Percentiles rank a stretch among this genome's conserved stretches.
Conservation (phyloP, 2,888 invertebrate genomes). For the Acanthosepion esculentum region DNA sequence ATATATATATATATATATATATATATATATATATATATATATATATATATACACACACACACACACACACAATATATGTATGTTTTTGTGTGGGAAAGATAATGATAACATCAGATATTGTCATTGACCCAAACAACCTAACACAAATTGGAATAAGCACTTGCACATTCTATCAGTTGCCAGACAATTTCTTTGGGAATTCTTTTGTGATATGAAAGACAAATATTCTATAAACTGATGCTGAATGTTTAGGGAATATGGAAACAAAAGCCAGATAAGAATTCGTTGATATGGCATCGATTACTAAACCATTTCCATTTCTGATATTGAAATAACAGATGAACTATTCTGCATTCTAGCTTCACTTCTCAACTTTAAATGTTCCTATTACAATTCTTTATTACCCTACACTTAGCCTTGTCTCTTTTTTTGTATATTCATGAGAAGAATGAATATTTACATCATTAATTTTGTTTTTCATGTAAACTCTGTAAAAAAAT, state of each 20-base stretch:
- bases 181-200: not conserved
- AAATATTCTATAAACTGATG: not conserved
- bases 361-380: not conserved
- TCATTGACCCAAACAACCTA: not conserved
- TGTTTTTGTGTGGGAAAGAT: not conserved
- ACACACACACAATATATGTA: too few relatives aligned
- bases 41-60: too few relatives aligned
- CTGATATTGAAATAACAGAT: not conserved
- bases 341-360: not conserved
- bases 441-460: not conserved
- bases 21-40: not conserved
- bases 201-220: not conserved
- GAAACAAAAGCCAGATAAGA: not conserved
- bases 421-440: not conserved
- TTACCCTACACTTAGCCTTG: not conserved
- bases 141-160: not conserved
- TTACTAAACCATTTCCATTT: not conserved
- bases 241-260: not conserved
- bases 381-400: not conserved
- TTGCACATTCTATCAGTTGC: not conserved
- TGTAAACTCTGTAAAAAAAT: too few relatives aligned
- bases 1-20: too few relatives aligned
- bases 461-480: not conserved
- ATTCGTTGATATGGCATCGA: not conserved
- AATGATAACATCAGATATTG: not conserved